A percentile compares a stretch with the other conserved stretches of the same genome.
Evolutionary conservation across 2,888 invertebrate genomes (phyloP).

Genomic region (Caenorhabditis plicata): DNA sequence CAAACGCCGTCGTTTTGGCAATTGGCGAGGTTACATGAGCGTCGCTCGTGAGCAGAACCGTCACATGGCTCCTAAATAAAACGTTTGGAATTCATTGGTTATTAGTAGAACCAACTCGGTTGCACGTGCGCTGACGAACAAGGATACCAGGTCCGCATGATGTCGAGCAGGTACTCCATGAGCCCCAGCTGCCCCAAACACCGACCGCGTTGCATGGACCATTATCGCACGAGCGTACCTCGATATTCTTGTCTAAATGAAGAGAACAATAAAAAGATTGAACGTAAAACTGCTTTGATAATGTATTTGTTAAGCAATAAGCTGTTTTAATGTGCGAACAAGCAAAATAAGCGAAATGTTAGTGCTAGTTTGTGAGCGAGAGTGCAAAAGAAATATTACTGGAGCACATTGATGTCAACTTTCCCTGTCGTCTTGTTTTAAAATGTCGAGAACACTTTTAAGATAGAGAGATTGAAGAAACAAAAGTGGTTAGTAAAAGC

Average conservation of each 20-base stretch:
- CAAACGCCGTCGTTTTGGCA: constrained; percentile 44
- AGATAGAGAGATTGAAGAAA: not conserved
- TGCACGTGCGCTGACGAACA: constrained; percentile 54
- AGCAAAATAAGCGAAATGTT: not conserved
- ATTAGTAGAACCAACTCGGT: constrained; percentile 32
- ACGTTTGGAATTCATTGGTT: not conserved
- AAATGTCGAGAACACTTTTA: not conserved
- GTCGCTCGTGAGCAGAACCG: constrained; percentile 59
- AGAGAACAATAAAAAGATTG: not conserved
- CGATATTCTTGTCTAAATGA: constrained; percentile 59
- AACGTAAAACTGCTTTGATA: not conserved
- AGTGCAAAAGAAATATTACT: constrained; percentile 3
- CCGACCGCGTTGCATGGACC: constrained; percentile 55
- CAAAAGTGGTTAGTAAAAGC: constrained; percentile 24
- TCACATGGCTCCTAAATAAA: constrained; percentile 60
- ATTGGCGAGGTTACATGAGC: constrained; percentile 57
- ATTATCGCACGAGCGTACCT: constrained; percentile 61
- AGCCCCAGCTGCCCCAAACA: constrained; percentile 58
- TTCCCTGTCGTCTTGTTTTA: constrained; percentile 2
- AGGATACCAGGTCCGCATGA: constrained; percentile 62
- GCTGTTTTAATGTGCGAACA: too few relatives aligned
- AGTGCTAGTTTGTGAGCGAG: not conserved
- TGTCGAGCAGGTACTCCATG: constrained; percentile 57
- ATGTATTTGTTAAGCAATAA: too few relatives aligned
- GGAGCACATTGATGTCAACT: too few relatives aligned